Conservation (phyloP, 2,797 vertebrate genomes). For the Oreonectes daqikongensis region DNA sequence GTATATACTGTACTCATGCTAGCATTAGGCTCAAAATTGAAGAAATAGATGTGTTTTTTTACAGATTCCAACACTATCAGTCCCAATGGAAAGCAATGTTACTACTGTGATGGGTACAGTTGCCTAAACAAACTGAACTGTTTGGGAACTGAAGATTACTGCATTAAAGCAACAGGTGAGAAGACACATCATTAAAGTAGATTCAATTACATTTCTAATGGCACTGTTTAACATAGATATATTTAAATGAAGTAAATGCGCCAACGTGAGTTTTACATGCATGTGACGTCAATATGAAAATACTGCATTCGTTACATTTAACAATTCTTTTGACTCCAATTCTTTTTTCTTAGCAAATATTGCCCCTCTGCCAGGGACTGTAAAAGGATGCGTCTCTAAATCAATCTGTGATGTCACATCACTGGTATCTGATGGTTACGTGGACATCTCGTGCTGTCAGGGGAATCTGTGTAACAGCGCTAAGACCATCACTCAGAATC, state of each 20-base stretch:
- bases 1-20: background rate
- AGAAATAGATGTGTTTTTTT: background rate
- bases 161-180: constrained; percentile 15
- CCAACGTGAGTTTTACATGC: too few species aligned
- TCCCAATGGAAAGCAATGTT: background rate
- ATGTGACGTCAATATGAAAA: too few species aligned
- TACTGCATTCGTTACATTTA: too few species aligned
- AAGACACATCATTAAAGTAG: background rate
- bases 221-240: too few species aligned
- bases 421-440: too few species aligned
- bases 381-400: background rate
- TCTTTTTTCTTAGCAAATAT: background rate
- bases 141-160: constrained; percentile 19
- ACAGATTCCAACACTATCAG: background rate
- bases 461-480: constrained; percentile 2
- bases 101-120: background rate
- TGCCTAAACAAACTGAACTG: background rate
- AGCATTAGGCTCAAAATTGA: background rate
- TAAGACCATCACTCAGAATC: background rate
- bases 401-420: background rate
- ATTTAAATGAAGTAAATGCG: too few species aligned
- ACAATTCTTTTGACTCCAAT: too few species aligned
- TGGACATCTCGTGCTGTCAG: background rate
- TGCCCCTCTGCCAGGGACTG: fast-evolving
- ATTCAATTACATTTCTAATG: too few species aligned